Conservation (phyloP, 1,140 invertebrate genomes). For the Drusus annulatus region DNA sequence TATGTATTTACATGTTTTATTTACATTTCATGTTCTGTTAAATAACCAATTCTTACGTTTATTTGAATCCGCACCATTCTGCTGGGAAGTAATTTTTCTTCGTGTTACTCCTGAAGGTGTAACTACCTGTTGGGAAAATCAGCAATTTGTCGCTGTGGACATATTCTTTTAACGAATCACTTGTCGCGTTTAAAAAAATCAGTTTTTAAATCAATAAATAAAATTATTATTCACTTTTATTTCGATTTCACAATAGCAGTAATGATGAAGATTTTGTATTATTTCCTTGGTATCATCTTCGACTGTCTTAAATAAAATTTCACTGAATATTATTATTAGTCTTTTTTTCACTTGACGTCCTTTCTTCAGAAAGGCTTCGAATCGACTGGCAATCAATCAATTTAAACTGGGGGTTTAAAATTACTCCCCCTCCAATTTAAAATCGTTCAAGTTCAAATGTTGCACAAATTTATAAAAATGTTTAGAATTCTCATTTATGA, state of each 20-base stretch:
- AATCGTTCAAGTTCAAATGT: conserved; percentile 5
- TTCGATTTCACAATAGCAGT: background rate
- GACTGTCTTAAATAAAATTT: background rate
- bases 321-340: background rate
- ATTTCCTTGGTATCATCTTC: conserved; percentile 35
- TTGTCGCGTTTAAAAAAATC: background rate
- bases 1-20: no score
- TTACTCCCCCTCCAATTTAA: conserved; percentile 3
- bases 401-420: conserved; percentile 22
- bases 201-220: background rate
- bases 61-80: conserved; percentile 21
- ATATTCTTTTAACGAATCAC: background rate
- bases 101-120: background rate
- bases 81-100: background rate
- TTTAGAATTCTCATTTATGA: background rate
- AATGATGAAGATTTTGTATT: no score
- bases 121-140: conserved; percentile 23
- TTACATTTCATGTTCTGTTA: background rate
- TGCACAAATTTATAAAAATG: conserved; percentile 4
- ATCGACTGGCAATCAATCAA: background rate
- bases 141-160: background rate
- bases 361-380: background rate
- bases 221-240: background rate
- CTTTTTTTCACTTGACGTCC: conserved; percentile 8
- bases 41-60: conserved; percentile 28